phyloP scores from a whole-genome alignment of 2,888 invertebrate species.

The Megaustenia siamemsis region DNA sequence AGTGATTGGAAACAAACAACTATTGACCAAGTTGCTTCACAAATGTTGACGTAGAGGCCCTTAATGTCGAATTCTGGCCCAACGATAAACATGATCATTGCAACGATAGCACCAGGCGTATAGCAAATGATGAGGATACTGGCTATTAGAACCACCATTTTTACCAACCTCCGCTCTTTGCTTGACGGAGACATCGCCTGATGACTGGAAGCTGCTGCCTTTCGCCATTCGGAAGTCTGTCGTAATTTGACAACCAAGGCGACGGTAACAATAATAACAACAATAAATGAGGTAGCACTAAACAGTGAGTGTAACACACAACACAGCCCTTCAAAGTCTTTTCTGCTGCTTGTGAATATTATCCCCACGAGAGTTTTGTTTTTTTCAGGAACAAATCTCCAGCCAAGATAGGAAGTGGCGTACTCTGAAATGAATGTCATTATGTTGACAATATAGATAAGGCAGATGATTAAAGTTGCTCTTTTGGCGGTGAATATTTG shows the following conservation, averaged over 20 bases:
- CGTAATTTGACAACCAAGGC: background rate
- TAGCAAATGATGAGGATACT: slow-evolving; percentile 14
- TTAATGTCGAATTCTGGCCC: slow-evolving; percentile 10
- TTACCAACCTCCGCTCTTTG: background rate
- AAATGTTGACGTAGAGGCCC: background rate
- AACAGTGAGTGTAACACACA: background rate
- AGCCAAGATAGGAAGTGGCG: slow-evolving; percentile 2
- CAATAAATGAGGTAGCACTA: background rate
- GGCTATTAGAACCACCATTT: slow-evolving; percentile 25
- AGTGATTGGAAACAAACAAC: background rate
- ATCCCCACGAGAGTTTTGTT: background rate
- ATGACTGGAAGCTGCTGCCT: background rate
- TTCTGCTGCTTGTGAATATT: background rate
- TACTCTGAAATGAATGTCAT: slow-evolving; percentile 18
- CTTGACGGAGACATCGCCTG: background rate
- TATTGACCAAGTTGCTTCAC: background rate
- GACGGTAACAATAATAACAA: background rate
- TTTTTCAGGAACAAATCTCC: background rate
- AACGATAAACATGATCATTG: background rate
- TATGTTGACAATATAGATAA: background rate
- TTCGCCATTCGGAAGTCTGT: background rate
- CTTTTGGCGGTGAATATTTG: slow-evolving; percentile 4
- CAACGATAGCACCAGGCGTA: background rate
- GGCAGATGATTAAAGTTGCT: background rate
- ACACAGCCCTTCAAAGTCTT: background rate